Evolutionary conservation across 92 coral and sea anemone genomes (phyloP).

Genomic region (Zoanthus sansibaricus): DNA sequence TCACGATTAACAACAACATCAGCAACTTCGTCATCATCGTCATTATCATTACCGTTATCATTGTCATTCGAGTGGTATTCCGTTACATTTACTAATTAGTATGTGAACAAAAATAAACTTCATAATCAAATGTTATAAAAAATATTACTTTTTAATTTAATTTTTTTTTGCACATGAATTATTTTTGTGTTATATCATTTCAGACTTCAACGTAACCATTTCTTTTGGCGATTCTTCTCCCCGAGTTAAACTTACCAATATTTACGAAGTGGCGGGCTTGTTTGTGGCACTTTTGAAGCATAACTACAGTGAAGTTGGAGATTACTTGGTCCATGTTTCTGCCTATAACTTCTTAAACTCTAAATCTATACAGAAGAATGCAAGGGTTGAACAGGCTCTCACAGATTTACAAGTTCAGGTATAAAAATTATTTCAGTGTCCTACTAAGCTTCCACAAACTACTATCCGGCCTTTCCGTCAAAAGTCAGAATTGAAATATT

Average conservation of each 20-base stretch:
- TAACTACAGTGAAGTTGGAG: constrained; percentile 68
- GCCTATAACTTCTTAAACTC: constrained; percentile 64
- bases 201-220: constrained; percentile 51
- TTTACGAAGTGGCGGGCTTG: constrained; percentile 61
- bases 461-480: too few species aligned
- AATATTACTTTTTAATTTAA: not conserved
- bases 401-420: constrained; percentile 67
- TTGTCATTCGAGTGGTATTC: too few species aligned
- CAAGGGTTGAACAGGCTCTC: constrained; percentile 69
- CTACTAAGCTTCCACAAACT: too few species aligned
- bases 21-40: too few species aligned
- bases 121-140: too few species aligned
- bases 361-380: constrained; percentile 47
- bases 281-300: constrained; percentile 66
- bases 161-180: not conserved
- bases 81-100: too few species aligned
- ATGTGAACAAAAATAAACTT: too few species aligned
- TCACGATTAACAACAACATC: too few species aligned
- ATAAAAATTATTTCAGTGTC: not conserved
- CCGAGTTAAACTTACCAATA: constrained; percentile 24
- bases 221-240: constrained; percentile 46
- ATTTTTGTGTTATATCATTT: not conserved
- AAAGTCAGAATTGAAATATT: too few species aligned
- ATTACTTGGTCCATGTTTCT: constrained; percentile 61
- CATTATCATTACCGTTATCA: too few species aligned